Evolutionary conservation across 2,797 vertebrate species (phyloP).

Genomic region (Heliangelus exortis): DNA sequence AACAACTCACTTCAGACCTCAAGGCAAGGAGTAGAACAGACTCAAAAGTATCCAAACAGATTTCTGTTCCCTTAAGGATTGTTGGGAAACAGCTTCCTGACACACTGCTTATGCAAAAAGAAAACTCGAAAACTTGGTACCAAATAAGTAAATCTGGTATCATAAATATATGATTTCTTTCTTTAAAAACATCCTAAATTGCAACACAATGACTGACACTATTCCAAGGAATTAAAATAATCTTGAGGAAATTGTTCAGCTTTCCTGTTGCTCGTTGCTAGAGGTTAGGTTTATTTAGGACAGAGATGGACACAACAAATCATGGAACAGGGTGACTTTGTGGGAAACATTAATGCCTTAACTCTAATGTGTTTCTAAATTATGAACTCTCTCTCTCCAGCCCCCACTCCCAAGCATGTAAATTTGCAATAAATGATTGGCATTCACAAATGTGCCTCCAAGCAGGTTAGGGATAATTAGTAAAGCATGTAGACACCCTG

Average conservation of each 20-base stretch:
- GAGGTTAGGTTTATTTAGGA: slow-evolving; percentile 68
- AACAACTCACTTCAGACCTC: slow-evolving; percentile 37
- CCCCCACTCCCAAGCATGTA: slow-evolving; percentile 52
- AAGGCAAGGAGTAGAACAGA: slow-evolving; percentile 36
- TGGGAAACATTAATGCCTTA: slow-evolving; percentile 56
- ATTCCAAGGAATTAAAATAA: slow-evolving; percentile 36
- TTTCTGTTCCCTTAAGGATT: slow-evolving; percentile 7
- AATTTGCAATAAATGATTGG: slow-evolving; percentile 75
- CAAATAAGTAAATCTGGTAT: not conserved
- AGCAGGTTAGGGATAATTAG: slow-evolving; percentile 78
- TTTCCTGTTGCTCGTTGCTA: slow-evolving; percentile 47
- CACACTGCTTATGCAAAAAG: not conserved
- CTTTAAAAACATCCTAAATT: slow-evolving; percentile 18
- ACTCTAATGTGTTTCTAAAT: slow-evolving; percentile 45
- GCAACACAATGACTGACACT: slow-evolving; percentile 9
- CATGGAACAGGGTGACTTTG: slow-evolving; percentile 42
- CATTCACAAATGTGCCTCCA: slow-evolving; percentile 72
- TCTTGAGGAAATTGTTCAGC: slow-evolving; percentile 49
- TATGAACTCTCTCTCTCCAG: slow-evolving; percentile 7
- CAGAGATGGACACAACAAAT: slow-evolving; percentile 49
- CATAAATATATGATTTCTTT: slow-evolving; percentile 7
- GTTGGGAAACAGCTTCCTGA: slow-evolving; percentile 9
- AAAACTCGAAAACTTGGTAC: not conserved
- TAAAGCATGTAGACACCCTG: slow-evolving; percentile 67
- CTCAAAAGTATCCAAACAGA: slow-evolving; percentile 12